Base-by-base conservation (phyloP, 2,797 vertebrate species). In the Macrochelys suwanniensis region DNA sequence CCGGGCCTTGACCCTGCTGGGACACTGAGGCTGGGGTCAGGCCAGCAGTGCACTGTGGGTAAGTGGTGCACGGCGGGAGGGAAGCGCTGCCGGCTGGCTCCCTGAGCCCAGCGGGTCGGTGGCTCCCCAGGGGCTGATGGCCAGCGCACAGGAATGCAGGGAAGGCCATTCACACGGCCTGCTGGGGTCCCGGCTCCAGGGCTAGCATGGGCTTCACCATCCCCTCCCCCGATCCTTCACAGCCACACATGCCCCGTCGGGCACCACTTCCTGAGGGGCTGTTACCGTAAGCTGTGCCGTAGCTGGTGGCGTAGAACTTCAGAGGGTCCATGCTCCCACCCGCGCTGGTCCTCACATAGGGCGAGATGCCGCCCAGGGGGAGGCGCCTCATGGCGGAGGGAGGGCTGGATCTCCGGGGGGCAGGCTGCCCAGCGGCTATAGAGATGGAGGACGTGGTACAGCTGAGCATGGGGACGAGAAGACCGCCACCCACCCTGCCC, bases 301-400 rank as follows among this genome's bases (percentile, higher is more conserved):
- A 98, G 92, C 49, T 98, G 56, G 98, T 98, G 83, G 97, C 89
- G 0, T 98, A 98, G 92, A 98, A 98, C 26, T 97, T 95, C 94
- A 97, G 10, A 17, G 97, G 97, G 50, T 98, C 90, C 0, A 95
- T 11, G 79, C 96, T 97, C 68, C 98, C 98, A 51, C 97, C 91
- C 0, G 96, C 79, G 78, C 84, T 97, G 37, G 90, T 96, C 92
- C 91, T 94, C 59, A 95, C 97, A 2, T 90, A 84, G 6, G 97
- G 96, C 57, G 97, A 95, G 77, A 95, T 88, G 6, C 87, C 86
- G 17, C 97, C 97, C 7, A 97, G 79, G 25, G 98, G 97, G 25
- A 98, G 86, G 54, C 96, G 97, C 26, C 97, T 97, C 97, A 96
- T 97, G 95, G 97, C 97, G 71, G 31, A 88, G 54, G 80, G 26